Conservation (phyloP, 2,888 invertebrate species). For the Drosophila multiciliata region DNA sequence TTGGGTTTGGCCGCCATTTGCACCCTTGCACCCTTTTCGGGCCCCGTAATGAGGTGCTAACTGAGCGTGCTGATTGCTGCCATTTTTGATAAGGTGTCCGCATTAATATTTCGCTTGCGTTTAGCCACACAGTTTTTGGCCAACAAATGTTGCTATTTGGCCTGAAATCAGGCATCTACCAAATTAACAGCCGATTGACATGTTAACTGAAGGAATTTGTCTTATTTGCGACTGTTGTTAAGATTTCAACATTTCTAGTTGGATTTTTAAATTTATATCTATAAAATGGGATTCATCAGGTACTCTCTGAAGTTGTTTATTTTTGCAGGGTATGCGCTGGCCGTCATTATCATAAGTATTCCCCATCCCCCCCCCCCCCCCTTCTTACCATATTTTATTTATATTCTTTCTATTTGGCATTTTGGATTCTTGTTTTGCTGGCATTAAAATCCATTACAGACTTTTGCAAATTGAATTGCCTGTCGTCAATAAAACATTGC, state of each 20-base stretch:
- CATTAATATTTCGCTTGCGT: conserved; percentile 73
- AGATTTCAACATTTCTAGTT: not conserved
- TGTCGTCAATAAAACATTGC: conserved; percentile 63
- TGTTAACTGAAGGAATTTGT: not conserved
- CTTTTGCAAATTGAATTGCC: conserved; percentile 69
- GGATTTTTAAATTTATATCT: not conserved
- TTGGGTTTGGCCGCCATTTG: conserved; percentile 8
- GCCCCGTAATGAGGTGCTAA: conserved; percentile 71
- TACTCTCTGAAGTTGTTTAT: not conserved
- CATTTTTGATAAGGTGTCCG: conserved; percentile 78
- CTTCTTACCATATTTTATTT: conserved; percentile 28
- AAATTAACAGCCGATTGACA: not conserved
- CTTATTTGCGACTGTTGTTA: not conserved
- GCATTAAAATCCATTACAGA: conserved; percentile 56
- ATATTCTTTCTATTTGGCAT: conserved; percentile 34
- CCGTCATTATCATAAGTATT: conserved; percentile 29
- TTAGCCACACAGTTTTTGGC: conserved; percentile 51
- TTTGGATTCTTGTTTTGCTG: conserved; percentile 37
- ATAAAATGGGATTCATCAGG: not conserved
- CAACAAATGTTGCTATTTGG: not conserved
- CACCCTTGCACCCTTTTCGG: conserved; percentile 9
- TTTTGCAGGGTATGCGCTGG: not conserved
- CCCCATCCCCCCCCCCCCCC: too few species aligned
- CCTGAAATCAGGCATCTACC: not conserved
- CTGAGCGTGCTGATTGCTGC: conserved; percentile 80